A percentile compares a stretch with the other conserved stretches of the same genome.
These are phyloP conservation scores for Potorous gilbertii DNA, from an alignment of 2,797 vertebrate species.

Conservation along the genomic window DNA sequence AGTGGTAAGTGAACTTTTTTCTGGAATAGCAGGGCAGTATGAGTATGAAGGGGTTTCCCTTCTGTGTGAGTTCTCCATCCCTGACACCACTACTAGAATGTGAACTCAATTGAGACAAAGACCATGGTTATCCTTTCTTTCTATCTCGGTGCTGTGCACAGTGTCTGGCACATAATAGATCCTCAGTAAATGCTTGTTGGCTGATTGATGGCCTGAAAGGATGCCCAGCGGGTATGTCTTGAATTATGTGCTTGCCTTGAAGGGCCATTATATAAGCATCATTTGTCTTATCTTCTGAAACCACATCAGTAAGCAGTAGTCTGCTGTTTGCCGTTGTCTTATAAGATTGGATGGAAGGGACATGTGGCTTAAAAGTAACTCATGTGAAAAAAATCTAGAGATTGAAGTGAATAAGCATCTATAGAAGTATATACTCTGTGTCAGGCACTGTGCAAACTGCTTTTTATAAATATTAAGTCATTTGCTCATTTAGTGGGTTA, in stretches of 20 bases:
- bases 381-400: neutral
- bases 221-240: neutral
- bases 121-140: neutral
- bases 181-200: neutral
- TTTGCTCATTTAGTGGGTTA: neutral
- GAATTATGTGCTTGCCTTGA: neutral
- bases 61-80: neutral
- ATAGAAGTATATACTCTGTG: neutral
- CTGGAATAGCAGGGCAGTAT: neutral
- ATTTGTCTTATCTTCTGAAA: neutral
- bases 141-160: neutral
- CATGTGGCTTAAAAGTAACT: neutral
- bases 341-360: neutral
- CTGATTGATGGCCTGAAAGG: neutral
- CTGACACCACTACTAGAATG: neutral
- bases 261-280: neutral
- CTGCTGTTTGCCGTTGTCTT: neutral
- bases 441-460: neutral
- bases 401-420: neutral
- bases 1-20: neutral
- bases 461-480: neutral
- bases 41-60: neutral
- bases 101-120: neutral
- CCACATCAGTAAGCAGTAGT: neutral
- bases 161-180: neutral